These are phyloP conservation scores for Meles meles DNA, from an alignment of 2,113 vertebrate genomes.

Conservation along the genomic window DNA sequence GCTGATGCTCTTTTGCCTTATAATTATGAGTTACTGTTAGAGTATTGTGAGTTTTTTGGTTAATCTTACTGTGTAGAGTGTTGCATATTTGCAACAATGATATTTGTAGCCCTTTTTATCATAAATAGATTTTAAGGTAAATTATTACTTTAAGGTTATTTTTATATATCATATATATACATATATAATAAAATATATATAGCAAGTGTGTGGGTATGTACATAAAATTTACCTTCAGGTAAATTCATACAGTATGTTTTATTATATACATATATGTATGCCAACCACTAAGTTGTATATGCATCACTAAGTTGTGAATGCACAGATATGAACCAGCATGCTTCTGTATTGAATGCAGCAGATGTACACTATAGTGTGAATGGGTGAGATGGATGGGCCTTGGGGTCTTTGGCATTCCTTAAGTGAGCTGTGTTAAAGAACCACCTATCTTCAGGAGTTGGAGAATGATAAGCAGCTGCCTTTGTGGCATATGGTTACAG, in stretches of 20 bases:
- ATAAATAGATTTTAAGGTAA: not conserved
- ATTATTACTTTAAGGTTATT: not conserved
- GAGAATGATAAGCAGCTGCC: not conserved
- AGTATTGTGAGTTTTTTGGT: not conserved
- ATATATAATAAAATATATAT: not conserved
- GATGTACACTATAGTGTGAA: not conserved
- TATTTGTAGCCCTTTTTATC: not conserved
- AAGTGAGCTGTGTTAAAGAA: not conserved
- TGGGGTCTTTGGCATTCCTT: not conserved
- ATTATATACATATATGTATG: not conserved
- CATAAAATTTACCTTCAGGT: not conserved
- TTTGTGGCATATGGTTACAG: not conserved
- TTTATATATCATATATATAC: not conserved
- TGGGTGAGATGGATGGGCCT: not conserved
- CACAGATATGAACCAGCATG: not conserved
- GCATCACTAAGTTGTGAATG: not conserved
- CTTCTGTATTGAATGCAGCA: not conserved
- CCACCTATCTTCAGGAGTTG: not conserved
- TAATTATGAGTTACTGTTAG: not conserved
- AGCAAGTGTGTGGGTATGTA: too few relatives aligned
- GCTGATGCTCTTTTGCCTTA: not conserved
- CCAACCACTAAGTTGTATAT: not conserved
- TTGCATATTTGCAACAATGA: not conserved
- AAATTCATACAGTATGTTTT: not conserved
- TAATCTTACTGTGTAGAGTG: not conserved